phyloP scores from a whole-genome alignment of 2,888 invertebrate genomes.

The Sminthurinus aureus region DNA sequence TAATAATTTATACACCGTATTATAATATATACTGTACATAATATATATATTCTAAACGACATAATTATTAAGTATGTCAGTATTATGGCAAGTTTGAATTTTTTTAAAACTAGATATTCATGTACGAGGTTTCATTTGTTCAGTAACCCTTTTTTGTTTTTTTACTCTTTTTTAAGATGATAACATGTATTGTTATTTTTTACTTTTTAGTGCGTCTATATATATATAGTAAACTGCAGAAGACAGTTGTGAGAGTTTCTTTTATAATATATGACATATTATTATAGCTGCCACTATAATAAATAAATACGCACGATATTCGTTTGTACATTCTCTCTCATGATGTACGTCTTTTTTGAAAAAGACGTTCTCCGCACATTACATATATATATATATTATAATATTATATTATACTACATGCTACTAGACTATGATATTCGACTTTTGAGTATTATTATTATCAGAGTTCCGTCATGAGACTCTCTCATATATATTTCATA shows the following conservation, averaged over 20 bases:
- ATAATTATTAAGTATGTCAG: too few species aligned
- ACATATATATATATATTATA: background rate
- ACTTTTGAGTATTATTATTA: slow-evolving; percentile 23
- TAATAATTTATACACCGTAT: background rate
- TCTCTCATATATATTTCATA: background rate
- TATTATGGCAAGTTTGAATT: slow-evolving; percentile 18
- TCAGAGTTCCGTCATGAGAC: slow-evolving; percentile 17
- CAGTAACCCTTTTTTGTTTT: background rate
- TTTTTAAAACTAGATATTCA: slow-evolving; percentile 12
- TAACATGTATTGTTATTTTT: background rate
- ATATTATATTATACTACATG: background rate
- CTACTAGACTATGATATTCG: background rate
- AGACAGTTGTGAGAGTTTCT: background rate
- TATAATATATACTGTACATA: background rate
- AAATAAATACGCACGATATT: background rate
- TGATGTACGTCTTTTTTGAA: background rate
- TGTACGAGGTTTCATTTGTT: slow-evolving; percentile 12
- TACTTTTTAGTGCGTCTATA: slow-evolving; percentile 1
- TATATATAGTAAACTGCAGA: background rate
- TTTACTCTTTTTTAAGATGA: background rate
- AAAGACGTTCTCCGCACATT: background rate
- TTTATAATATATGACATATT: background rate
- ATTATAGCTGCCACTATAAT: background rate
- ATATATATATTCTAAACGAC: background rate
- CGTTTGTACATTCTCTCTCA: background rate